Evolutionary conservation across 30 jellyfish, hydroid and myxozoan genomes (phyloP).

Genomic region (Nemopilema nomurai): DNA sequence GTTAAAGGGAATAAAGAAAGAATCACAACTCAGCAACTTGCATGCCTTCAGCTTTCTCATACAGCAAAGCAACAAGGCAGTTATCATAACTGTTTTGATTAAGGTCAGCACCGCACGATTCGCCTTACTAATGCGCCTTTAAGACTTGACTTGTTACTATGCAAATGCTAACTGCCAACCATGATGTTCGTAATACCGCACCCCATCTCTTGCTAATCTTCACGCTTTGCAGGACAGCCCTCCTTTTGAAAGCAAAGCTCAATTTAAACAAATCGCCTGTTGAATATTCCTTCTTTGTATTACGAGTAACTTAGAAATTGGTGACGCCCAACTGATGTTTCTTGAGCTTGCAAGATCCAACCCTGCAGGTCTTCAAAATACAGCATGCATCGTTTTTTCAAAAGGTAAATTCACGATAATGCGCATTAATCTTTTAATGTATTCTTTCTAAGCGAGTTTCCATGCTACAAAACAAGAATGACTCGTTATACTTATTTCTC

Average conservation of each 20-base stretch:
- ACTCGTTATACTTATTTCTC: too few relatives aligned
- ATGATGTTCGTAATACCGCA: not conserved
- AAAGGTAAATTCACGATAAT: too few relatives aligned
- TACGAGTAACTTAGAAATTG: not conserved
- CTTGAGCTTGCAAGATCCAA: too few relatives aligned
- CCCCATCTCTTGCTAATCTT: not conserved
- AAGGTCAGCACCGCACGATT: not conserved
- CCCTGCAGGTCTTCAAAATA: too few relatives aligned
- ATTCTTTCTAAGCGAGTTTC: too few relatives aligned
- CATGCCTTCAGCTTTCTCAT: not conserved
- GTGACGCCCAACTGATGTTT: not conserved
- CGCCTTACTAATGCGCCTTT: not conserved
- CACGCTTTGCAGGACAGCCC: not conserved
- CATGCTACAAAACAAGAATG: too few relatives aligned
- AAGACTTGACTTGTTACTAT: too few relatives aligned
- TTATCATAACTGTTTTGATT: not conserved
- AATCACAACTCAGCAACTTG: not conserved
- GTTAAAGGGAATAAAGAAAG: too few relatives aligned
- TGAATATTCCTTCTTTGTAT: too few relatives aligned
- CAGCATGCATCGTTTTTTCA: too few relatives aligned
- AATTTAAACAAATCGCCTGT: not conserved
- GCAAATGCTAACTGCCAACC: too few relatives aligned
- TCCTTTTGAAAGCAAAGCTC: not conserved
- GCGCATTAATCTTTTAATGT: too few relatives aligned
- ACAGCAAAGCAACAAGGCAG: not conserved